A percentile compares a stretch with the other conserved stretches of the same genome.
phyloP scores from a whole-genome alignment of 37 sponge, comb jelly and placozoan species.

The Spongia lamella region DNA sequence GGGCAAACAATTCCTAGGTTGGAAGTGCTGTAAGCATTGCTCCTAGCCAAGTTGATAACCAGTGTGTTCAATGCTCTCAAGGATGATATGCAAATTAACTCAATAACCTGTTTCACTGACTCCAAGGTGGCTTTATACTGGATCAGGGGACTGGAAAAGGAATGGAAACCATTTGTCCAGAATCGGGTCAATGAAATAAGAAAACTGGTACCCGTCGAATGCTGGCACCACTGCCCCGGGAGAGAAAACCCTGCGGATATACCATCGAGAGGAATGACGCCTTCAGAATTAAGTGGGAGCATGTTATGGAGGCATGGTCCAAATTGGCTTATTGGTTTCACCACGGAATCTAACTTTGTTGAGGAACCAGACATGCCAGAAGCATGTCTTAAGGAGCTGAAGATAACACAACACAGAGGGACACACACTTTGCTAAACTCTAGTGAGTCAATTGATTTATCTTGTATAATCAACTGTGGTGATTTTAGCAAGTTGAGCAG shows the following conservation, averaged over 20 bases:
- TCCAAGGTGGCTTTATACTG: slow-evolving; percentile 2
- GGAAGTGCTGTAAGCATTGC: slow-evolving; percentile 34
- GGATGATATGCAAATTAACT: neutral
- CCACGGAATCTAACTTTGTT: neutral
- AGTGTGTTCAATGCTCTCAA: too few relatives aligned
- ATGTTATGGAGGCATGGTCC: neutral
- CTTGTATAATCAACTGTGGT: neutral
- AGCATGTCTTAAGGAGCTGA: neutral
- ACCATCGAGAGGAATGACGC: neutral
- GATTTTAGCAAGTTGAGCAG: neutral
- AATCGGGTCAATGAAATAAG: neutral
- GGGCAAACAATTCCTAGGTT: slow-evolving; percentile 27
- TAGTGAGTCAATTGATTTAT: neutral
- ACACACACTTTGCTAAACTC: neutral
- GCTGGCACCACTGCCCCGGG: neutral
- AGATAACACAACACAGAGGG: neutral
- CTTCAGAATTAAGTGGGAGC: too few relatives aligned
- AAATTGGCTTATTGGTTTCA: neutral
- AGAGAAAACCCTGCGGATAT: neutral
- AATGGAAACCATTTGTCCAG: neutral
- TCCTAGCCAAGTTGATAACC: neutral
- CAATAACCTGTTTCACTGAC: neutral
- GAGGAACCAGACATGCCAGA: neutral
- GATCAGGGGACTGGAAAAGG: neutral
- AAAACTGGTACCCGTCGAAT: neutral